Evolutionary conservation across 2,113 vertebrate genomes (phyloP).

Genomic region (Rhizomys pruinosus): DNA sequence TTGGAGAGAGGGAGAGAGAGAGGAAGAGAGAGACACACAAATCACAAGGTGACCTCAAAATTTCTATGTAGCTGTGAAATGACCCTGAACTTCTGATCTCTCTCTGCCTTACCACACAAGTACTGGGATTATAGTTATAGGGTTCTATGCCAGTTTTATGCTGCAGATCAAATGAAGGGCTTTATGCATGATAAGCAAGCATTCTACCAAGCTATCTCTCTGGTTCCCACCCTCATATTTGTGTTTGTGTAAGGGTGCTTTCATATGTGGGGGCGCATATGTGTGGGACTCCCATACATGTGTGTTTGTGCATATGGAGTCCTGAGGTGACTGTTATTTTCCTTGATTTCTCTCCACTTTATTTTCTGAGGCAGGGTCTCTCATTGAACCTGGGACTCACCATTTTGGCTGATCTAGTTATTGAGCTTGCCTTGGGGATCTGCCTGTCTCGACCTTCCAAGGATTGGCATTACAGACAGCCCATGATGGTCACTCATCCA

Average conservation of each 20-base stretch:
- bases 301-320: not conserved
- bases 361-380: not conserved
- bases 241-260: not conserved
- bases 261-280: not conserved
- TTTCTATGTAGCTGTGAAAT: not conserved
- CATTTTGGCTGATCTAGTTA: not conserved
- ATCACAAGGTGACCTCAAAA: not conserved
- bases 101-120: not conserved
- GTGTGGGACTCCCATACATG: not conserved
- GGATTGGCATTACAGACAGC: not conserved
- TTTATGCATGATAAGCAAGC: not conserved
- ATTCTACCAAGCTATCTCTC: not conserved
- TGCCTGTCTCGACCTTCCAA: not conserved
- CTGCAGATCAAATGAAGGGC: not conserved
- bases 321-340: not conserved
- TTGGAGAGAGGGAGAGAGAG: too few species aligned
- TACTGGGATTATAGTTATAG: too few species aligned
- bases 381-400: not conserved
- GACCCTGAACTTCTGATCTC: not conserved
- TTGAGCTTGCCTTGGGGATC: not conserved
- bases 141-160: not conserved
- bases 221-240: not conserved
- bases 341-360: not conserved
- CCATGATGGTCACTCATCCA: not conserved
- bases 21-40: too few species aligned